Percentiles rank a stretch among this genome's conserved stretches.
Evolutionary conservation across 2,797 vertebrate genomes (phyloP).

Genomic region (Malacoraja senta): DNA sequence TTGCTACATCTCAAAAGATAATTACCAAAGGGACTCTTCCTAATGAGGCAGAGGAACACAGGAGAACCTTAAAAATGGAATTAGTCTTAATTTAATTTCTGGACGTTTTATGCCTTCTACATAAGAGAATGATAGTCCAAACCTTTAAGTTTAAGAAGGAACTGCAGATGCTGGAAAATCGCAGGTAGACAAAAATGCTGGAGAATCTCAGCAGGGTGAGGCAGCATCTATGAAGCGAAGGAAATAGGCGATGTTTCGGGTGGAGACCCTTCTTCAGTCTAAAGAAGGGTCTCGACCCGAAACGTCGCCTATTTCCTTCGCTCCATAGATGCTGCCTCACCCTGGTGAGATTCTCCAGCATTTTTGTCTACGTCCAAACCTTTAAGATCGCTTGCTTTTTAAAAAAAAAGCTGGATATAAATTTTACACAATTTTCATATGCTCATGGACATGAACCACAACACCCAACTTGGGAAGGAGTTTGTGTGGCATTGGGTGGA

Average conservation of each 20-base stretch:
- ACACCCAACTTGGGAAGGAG: background rate
- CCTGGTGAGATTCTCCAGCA: too few relatives aligned
- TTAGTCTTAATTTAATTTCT: background rate
- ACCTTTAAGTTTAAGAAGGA: background rate
- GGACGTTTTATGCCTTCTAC: background rate
- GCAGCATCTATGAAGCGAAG: too few relatives aligned
- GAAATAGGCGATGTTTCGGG: too few relatives aligned
- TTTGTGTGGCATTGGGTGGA: background rate
- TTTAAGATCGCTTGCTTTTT: background rate
- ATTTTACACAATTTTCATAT: background rate
- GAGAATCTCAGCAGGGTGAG: too few relatives aligned
- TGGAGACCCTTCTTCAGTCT: too few relatives aligned
- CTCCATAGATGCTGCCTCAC: too few relatives aligned
- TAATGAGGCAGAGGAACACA: background rate
- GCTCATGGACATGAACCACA: too few relatives aligned
- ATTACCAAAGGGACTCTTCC: background rate
- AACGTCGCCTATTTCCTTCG: too few relatives aligned
- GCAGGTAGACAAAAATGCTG: too few relatives aligned
- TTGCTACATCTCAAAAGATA: background rate
- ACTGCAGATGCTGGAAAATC: too few relatives aligned
- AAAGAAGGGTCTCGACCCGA: too few relatives aligned
- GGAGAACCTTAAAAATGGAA: background rate
- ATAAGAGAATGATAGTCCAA: background rate
- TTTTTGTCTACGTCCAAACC: background rate
- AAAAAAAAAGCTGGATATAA: too few relatives aligned